These are phyloP conservation scores for Clarias gariepinus DNA, from an alignment of 2,113 vertebrate species.

Conservation along the genomic window DNA sequence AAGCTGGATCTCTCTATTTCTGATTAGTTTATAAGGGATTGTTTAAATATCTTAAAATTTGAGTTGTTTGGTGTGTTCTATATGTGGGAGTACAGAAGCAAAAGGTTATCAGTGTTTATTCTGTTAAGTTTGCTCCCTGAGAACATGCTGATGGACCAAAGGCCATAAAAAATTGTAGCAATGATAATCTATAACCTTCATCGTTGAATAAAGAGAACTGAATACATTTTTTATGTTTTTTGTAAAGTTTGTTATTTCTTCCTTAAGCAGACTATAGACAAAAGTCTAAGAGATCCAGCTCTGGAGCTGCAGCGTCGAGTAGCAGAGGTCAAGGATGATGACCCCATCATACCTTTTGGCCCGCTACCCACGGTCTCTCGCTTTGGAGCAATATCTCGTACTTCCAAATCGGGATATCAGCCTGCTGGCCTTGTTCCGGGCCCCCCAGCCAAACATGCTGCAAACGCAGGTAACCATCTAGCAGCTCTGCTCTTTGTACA, in stretches of 20 bases:
- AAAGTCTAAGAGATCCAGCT: constrained; percentile 81
- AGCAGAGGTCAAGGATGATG: constrained; percentile 87
- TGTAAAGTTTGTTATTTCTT: not conserved
- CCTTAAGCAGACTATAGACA: constrained; percentile 79
- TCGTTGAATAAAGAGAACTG: not conserved
- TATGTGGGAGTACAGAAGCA: constrained; percentile 2
- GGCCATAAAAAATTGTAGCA: constrained; percentile 27
- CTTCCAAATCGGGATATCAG: constrained; percentile 92
- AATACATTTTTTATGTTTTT: not conserved
- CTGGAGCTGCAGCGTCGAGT: constrained; percentile 87
- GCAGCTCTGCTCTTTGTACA: not conserved
- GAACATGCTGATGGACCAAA: constrained; percentile 38
- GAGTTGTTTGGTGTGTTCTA: not conserved
- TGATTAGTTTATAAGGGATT: not conserved
- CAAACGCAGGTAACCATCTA: constrained; percentile 77
- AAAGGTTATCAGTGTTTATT: constrained; percentile 44
- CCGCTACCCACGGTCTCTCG: constrained; percentile 94
- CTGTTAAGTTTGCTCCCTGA: constrained; percentile 15
- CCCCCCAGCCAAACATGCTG: constrained; percentile 81
- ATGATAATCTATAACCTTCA: not conserved
- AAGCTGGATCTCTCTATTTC: constrained; percentile 54
- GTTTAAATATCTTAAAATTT: not conserved
- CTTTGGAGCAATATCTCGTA: constrained; percentile 95
- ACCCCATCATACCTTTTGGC: constrained; percentile 97
- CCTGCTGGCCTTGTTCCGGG: constrained; percentile 85